Base-by-base conservation (phyloP, 2,888 invertebrate genomes). In the Camponotus fellah region DNA sequence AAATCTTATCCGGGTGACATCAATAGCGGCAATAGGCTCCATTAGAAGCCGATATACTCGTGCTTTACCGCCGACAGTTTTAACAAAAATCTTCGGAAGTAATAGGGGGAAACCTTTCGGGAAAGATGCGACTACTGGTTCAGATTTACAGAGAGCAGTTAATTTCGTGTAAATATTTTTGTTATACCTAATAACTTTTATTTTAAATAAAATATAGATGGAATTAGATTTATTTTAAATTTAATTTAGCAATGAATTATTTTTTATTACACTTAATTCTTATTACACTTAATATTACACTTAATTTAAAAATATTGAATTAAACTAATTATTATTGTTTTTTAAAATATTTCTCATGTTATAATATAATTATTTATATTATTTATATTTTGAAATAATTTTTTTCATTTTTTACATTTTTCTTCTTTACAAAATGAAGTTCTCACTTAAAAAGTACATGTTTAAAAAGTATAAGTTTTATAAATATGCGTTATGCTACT, bases 81-180 rank as follows among this genome's bases (percentile, higher is more conserved):
- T 92, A 0, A 83, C 82, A 21, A 87, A 91, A 14, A 66, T 91
- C 32, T 88, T 92, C 43, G 40, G 65, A 14, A 85, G 80, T 17
- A 68, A 62, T 4, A 85, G 53, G 46, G 64, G 71, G 10, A 85
- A 85, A 72, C 69, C 46, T 53, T 85, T 81, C 12, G 76, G 84
- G 68, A 83, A 90, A 75, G 88, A 86, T 72, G 83, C 84, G 9
- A 83, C 80, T 5, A 79, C 84, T 26, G 88, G 71, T 56, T 87
- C 87, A 10, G 86, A 85, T 68, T 83, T 86, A 76, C 90, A 92
- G 82, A 90, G 89, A 90, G 86, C 89, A 82, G 86, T 91, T 86
- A 92, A 90, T 91, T 91, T 88, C 74, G 85, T 88, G 93, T 93
- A 90, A 93, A 91, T 85, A 76, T 79, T 46, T 12, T 71, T 14